These are phyloP conservation scores for Spea bombifrons DNA, from an alignment of 2,113 vertebrate genomes.

Conservation along the genomic window DNA sequence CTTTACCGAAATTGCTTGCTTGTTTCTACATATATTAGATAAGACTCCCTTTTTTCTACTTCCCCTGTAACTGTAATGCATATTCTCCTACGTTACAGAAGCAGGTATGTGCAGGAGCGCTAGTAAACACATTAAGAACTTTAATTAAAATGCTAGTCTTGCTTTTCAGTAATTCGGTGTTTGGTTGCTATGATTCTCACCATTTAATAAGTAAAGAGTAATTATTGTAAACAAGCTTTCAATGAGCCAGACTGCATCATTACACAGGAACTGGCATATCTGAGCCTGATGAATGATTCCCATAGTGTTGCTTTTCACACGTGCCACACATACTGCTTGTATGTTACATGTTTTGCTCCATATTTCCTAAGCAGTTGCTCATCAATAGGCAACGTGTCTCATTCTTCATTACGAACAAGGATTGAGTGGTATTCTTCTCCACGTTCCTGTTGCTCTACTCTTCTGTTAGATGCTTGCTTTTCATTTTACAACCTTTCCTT, in stretches of 20 bases:
- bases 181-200: not conserved
- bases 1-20: too few species aligned
- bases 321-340: not conserved
- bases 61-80: not conserved
- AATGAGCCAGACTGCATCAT: not conserved
- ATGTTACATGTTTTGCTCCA: not conserved
- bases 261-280: not conserved
- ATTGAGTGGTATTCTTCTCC: constrained; percentile 32
- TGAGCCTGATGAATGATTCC: not conserved
- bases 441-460: constrained; percentile 38
- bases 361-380: not conserved
- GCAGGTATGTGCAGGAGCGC: not conserved
- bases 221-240: not conserved
- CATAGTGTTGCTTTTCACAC: not conserved
- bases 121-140: not conserved
- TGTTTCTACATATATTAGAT: too few species aligned
- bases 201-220: not conserved
- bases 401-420: constrained; percentile 12
- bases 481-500: constrained; percentile 46
- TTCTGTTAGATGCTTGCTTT: constrained; percentile 38
- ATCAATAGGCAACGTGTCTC: not conserved
- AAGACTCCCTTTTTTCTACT: too few species aligned
- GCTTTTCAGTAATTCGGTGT: not conserved
- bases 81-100: not conserved
- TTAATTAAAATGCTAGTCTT: not conserved